Evolutionary conservation across 2,113 vertebrate species (phyloP).

Genomic region (Pseudorectes ferrugineus): DNA sequence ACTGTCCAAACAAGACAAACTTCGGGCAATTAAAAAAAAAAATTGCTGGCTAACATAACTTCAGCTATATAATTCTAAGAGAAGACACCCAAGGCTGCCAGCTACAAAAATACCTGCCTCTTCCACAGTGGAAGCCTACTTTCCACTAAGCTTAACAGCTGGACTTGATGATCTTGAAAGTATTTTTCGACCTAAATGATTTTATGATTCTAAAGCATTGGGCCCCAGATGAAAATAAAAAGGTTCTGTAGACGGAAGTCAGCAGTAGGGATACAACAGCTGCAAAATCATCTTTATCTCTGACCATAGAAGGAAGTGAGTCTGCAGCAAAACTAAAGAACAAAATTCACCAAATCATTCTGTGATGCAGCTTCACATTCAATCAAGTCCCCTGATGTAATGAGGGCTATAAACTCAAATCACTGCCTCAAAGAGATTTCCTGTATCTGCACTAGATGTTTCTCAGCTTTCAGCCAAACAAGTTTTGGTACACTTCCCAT

Average conservation of each 20-base stretch:
- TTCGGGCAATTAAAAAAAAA: not conserved
- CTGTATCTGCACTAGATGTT: not conserved
- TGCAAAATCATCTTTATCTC: not conserved
- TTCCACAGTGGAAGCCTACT: not conserved
- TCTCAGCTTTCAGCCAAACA: not conserved
- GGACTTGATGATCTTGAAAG: not conserved
- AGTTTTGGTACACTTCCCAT: not conserved
- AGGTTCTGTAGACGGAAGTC: not conserved
- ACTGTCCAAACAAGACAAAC: not conserved
- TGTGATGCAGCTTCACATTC: not conserved
- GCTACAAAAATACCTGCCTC: not conserved
- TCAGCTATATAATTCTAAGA: not conserved
- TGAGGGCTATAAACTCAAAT: not conserved
- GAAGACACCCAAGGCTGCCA: not conserved
- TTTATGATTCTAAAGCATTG: not conserved
- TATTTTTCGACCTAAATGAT: not conserved
- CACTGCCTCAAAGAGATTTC: not conserved
- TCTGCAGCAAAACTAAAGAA: not conserved
- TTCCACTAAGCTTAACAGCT: not conserved
- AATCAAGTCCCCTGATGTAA: not conserved
- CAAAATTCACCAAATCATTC: not conserved
- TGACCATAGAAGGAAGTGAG: not conserved
- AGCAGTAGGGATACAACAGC: not conserved
- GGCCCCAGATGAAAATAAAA: not conserved
- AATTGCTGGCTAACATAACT: not conserved